Percentiles rank a stretch among this genome's conserved stretches.
Conservation (phyloP, 1,140 invertebrate species). For the Sarcophaga bullata region DNA sequence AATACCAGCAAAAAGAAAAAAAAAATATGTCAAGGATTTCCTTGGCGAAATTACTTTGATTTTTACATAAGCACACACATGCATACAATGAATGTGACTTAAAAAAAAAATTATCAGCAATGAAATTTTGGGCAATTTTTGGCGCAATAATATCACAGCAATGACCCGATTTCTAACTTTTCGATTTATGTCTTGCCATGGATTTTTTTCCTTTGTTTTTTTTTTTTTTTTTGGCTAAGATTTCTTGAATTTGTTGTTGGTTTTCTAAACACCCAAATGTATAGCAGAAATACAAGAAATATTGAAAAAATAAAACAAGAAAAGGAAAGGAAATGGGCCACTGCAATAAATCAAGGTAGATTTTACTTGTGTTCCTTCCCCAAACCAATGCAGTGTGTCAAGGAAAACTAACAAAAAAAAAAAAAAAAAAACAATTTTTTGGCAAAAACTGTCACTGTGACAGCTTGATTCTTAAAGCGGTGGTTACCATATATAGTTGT, state of each 20-base stretch:
- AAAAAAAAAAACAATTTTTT: constrained; percentile 30
- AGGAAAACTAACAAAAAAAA: not conserved
- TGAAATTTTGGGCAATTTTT: constrained; percentile 34
- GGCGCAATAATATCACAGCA: constrained; percentile 40
- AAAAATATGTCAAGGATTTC: constrained; percentile 17
- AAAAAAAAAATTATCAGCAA: constrained; percentile 28
- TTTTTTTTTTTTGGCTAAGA: not conserved
- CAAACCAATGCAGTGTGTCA: not conserved
- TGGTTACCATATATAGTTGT: too few relatives aligned
- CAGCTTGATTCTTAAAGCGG: constrained; percentile 31
- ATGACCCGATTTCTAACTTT: constrained; percentile 11
- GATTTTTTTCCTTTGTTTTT: too few relatives aligned
- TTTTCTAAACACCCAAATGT: too few relatives aligned
- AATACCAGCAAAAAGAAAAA: not conserved
- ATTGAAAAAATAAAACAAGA: too few relatives aligned
- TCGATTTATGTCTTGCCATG: not conserved
- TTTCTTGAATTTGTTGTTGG: too few relatives aligned
- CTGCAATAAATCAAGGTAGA: constrained; percentile 32
- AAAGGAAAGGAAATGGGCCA: constrained; percentile 16
- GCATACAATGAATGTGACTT: too few relatives aligned
- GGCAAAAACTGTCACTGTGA: constrained; percentile 34
- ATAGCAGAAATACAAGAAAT: too few relatives aligned
- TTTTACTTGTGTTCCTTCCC: constrained; percentile 21
- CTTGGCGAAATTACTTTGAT: not conserved
- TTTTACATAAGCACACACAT: not conserved